Evolutionary conservation across 2,797 vertebrate species (phyloP).

Genomic region (Chloroceryle inda): DNA sequence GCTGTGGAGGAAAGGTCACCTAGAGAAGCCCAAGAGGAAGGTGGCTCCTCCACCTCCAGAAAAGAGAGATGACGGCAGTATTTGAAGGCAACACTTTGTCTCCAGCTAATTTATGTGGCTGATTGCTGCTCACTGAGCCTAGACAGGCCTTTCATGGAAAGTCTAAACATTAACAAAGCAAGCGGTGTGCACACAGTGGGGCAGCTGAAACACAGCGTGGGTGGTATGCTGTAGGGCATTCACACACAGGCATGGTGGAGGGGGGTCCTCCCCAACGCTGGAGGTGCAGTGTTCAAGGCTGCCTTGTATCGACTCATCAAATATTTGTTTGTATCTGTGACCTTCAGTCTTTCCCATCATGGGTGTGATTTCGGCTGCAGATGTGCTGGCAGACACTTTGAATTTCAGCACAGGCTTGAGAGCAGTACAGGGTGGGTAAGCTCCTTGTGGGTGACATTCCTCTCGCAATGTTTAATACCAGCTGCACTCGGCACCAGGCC

Average conservation of each 20-base stretch:
- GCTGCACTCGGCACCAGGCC: fast-evolving
- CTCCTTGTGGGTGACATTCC: fast-evolving
- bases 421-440: background rate
- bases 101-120: background rate
- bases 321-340: constrained; percentile 64
- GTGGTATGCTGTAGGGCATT: background rate
- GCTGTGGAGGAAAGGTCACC: background rate
- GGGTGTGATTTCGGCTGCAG: background rate
- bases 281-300: constrained; percentile 61
- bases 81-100: background rate
- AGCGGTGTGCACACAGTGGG: background rate
- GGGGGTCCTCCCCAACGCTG: background rate
- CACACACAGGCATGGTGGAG: background rate
- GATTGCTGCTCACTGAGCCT: background rate
- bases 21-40: background rate
- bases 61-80: background rate
- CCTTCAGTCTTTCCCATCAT: constrained; percentile 22
- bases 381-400: background rate
- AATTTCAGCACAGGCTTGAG: background rate
- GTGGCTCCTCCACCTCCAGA: background rate
- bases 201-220: background rate
- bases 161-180: constrained; percentile 42
- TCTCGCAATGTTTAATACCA: background rate
- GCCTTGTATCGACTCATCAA: constrained; percentile 7
- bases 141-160: background rate